Base-by-base conservation (phyloP, 2,113 vertebrate species). In the Sylvietta virens region DNA sequence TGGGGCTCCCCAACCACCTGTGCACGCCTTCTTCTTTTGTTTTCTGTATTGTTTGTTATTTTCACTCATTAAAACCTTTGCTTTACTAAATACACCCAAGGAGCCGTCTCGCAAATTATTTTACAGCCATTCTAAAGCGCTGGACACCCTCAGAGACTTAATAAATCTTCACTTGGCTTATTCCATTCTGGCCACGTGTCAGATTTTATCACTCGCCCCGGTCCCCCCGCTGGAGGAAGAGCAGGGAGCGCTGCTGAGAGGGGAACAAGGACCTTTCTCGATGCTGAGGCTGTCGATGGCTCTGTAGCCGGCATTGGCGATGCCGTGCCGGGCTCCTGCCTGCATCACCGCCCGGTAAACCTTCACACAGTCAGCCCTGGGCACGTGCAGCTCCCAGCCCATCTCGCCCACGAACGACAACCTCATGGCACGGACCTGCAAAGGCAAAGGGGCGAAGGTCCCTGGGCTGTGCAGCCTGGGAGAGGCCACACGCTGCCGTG, bases 221-320 rank as follows among this genome's bases (percentile, higher is more conserved):
- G 3, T 54, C 1, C 22, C 45, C 14, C 0, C 0, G 4, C 8
- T 1, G 1, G 24, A 81, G 42, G 33, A 30, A 28, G 35, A 62
- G 81, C 69, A 60, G 47, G 0, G 3, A 23, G 33, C 0, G 17
- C 24, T 39, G 44, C 50, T 37, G 62, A 3, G 11, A 24, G 77
- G 24, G 6, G 77, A 77, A 3, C 7, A 17, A n/a, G 66, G 51
- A 99, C 99, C 99, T 98, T 99, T 99, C 96, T 99, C 99, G 4
- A 99, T 99, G 97, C 99, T 99, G 97, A 99, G 98, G 6, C 99
- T 99, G 97, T 99, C 99, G 6, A 99, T 99, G 96, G 99, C 99
- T 81, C 99, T 98, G 98, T 99, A 99, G 65, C 99, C 99, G 0
- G 99, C 99, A 10, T 99, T 99, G 96, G 97, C 51, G 19, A 99